Evolutionary conservation across 2,888 invertebrate genomes (phyloP), one percentile per base, ranked within the genome.

Genomic region (Drosophila niveifrons): DNA sequence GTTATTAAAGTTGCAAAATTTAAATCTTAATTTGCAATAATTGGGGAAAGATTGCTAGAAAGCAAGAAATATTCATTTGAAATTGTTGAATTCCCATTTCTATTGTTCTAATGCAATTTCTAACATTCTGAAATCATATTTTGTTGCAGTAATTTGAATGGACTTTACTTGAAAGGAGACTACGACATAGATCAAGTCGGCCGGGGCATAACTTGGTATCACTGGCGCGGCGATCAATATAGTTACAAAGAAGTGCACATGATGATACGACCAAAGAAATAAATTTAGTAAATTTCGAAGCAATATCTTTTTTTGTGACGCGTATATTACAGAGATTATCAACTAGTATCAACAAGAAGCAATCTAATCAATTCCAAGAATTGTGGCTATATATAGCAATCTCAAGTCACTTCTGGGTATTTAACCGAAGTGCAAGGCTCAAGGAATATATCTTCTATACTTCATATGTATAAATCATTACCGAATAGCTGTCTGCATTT

Each of bases 91-190:
- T 0, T 6, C 6, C 6, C 23, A 23, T 23, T 23, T 23, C 23
- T 23, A 23, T 23, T 23, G 4, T 23, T 23, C 6, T 6, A 23
- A 23, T 23, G 23, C 2, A 6, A 23, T 23, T 6, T 23, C 23
- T 13, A 18, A 10, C 13, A 17, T 8, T 34, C 6, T 3, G 9
- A 11, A 34, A 34, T 23, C 1, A 36, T 29, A n/a, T 7, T 9
- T 56, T 11, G 9, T 10, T n/a, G 1, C 88, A 94, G 95, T 87
- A 95, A 95, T 84, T 92, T 95, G 13, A 95, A 95, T 84, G 95
- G 95, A 6, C 93, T 93, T 79, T 95, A 95, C 82, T 90, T 94
- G 11, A 91, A 92, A 57, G 93, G 94, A 1, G 90, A 93, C 0
- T 83, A 93, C 17, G 94, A 94, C 90, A 91, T 9, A 83, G 90